Conservation (phyloP, 2,797 vertebrate species). For the Benthosema pterotum region DNA sequence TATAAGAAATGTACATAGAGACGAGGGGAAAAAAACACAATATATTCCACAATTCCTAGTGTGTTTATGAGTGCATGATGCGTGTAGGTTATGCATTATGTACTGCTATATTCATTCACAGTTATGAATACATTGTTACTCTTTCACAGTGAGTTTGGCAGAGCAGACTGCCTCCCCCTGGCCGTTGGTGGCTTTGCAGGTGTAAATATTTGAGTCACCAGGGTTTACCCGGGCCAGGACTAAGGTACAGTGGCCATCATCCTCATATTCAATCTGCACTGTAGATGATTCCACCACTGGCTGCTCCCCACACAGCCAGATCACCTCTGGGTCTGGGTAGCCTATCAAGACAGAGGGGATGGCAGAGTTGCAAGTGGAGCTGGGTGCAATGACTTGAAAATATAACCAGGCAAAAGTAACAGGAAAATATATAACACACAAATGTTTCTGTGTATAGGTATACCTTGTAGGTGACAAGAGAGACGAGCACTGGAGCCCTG, state of each 20-base stretch:
- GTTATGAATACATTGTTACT: conserved; percentile 17
- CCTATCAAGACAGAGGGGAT: conserved; percentile 58
- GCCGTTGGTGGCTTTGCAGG: conserved; percentile 78
- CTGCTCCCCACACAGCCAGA: conserved; percentile 77
- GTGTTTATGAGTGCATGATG: background rate
- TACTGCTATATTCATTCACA: background rate
- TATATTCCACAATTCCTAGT: background rate
- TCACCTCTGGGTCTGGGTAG: conserved; percentile 84
- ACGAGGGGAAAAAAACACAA: conserved; percentile 23
- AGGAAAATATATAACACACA: background rate
- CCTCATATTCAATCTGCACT: conserved; percentile 80
- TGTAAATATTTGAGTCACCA: conserved; percentile 69
- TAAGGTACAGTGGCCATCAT: conserved; percentile 80
- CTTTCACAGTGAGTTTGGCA: conserved; percentile 56
- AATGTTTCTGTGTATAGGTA: conserved; percentile 30
- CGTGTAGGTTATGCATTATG: background rate
- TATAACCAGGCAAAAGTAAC: too few relatives aligned
- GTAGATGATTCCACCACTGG: conserved; percentile 68
- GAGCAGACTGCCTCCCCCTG: conserved; percentile 71
- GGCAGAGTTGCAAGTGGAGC: background rate
- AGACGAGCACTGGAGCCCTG: conserved; percentile 64
- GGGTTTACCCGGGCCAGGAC: conserved; percentile 56
- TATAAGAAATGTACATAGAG: too few relatives aligned
- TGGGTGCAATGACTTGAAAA: too few relatives aligned
- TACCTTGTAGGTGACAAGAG: conserved; percentile 81